Conservation (phyloP, 1,140 invertebrate species). For the Araneus ventricosus region DNA sequence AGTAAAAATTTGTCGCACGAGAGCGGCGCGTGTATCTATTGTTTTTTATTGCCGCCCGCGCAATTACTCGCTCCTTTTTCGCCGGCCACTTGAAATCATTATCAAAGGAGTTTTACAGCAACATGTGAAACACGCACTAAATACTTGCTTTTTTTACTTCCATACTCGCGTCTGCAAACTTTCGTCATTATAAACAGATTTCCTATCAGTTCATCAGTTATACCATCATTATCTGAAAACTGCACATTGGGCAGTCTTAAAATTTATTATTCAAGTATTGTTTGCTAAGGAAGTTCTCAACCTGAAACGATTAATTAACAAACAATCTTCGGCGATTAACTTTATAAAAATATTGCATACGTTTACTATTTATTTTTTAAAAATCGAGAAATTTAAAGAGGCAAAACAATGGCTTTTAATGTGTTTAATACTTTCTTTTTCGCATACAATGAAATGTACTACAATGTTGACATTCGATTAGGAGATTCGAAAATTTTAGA, state of each 20-base stretch:
- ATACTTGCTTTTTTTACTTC: background rate
- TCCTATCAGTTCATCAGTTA: background rate
- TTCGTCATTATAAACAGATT: background rate
- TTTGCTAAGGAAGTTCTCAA: background rate
- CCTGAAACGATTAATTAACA: background rate
- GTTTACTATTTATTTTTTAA: too few relatives aligned
- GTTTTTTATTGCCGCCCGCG: background rate
- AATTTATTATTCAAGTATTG: background rate
- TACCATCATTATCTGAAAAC: background rate
- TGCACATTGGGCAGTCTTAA: background rate
- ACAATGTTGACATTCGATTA: too few relatives aligned
- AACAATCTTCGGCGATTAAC: too few relatives aligned
- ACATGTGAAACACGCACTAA: background rate
- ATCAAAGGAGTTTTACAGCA: conserved; percentile 8
- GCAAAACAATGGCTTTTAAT: too few relatives aligned
- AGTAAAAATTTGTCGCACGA: conserved; percentile 25
- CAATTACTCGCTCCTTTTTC: background rate
- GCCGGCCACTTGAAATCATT: background rate
- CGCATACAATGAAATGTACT: too few relatives aligned
- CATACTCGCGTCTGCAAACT: background rate
- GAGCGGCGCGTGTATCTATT: background rate
- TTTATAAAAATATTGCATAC: too few relatives aligned
- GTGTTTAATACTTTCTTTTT: too few relatives aligned
- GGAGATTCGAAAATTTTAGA: too few relatives aligned
- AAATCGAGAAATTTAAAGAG: too few relatives aligned